Conservation (phyloP, 2,888 invertebrate genomes). For the Perizoma flavofasciatum region DNA sequence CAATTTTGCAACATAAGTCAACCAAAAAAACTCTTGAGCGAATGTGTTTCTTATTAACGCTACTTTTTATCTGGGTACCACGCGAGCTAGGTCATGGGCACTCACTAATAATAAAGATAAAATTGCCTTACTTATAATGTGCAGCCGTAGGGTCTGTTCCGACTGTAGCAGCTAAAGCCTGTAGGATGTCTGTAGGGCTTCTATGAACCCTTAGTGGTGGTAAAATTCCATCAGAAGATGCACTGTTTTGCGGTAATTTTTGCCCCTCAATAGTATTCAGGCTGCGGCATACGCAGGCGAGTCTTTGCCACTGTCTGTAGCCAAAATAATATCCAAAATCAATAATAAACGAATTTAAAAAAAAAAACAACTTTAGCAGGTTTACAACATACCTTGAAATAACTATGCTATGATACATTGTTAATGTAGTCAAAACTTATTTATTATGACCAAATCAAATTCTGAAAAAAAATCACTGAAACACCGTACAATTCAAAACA, state of each 20-base stretch:
- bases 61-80: too few relatives aligned
- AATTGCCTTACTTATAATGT: constrained; percentile 86
- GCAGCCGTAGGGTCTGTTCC: constrained; percentile 93
- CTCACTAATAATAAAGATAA: too few relatives aligned
- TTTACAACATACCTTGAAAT: constrained; percentile 50
- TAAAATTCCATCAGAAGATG: constrained; percentile 71
- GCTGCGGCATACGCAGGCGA: constrained; percentile 65
- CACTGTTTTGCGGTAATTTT: constrained; percentile 60
- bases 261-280: constrained; percentile 68
- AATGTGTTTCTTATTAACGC: too few relatives aligned
- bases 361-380: constrained; percentile 20
- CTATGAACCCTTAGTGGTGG: constrained; percentile 88
- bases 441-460: neutral
- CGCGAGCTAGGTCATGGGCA: too few relatives aligned
- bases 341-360: neutral
- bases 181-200: constrained; percentile 91
- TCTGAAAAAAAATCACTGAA: neutral
- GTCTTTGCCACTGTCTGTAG: constrained; percentile 66
- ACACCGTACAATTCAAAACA: too few relatives aligned
- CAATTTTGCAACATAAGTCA: too few relatives aligned
- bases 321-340: constrained; percentile 10
- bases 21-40: too few relatives aligned
- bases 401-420: constrained; percentile 61
- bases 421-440: neutral
- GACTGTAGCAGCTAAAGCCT: constrained; percentile 91